phyloP scores from a whole-genome alignment of 1,140 invertebrate genomes.

The Listronotus bonariensis region DNA sequence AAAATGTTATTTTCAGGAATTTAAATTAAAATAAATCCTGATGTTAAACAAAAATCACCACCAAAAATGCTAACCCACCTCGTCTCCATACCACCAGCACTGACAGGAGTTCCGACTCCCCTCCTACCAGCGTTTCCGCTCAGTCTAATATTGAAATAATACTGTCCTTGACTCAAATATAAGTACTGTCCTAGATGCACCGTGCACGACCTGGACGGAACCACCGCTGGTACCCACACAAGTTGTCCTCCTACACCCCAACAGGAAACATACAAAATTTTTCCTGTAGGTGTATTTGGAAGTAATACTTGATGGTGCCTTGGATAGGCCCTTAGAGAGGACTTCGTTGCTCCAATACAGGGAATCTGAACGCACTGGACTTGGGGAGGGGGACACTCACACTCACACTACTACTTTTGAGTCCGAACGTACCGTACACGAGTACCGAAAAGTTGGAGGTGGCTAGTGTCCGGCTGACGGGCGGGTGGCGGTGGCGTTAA shows the following conservation, averaged over 20 bases:
- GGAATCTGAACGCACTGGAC: constrained; percentile 25
- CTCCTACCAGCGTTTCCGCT: constrained; percentile 11
- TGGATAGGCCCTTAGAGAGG: not conserved
- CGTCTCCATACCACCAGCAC: constrained; percentile 33
- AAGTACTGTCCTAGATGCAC: constrained; percentile 21
- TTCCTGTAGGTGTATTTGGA: not conserved
- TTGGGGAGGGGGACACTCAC: constrained; percentile 23
- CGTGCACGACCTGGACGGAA: constrained; percentile 4
- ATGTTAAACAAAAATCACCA: not conserved
- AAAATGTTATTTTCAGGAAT: too few species aligned
- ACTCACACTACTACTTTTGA: constrained; percentile 21
- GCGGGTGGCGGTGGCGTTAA: constrained; percentile 7
- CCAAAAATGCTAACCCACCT: constrained; percentile 16
- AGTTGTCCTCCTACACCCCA: constrained; percentile 25
- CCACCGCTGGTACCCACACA: constrained; percentile 17
- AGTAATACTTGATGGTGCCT: not conserved
- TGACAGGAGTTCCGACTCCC: constrained; percentile 26
- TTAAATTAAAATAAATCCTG: too few species aligned
- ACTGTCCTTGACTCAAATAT: constrained; percentile 31
- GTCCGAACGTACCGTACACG: constrained; percentile 40
- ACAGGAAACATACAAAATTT: constrained; percentile 21
- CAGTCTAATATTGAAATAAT: constrained; percentile 21
- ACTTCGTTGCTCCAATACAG: constrained; percentile 17
- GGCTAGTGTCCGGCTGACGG: constrained; percentile 21
- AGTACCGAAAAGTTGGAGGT: constrained; percentile 41